Percentiles rank a stretch among this genome's conserved stretches.
These are phyloP conservation scores for Amphipyra tragopoginis DNA, from an alignment of 2,888 invertebrate species.

Conservation along the genomic window DNA sequence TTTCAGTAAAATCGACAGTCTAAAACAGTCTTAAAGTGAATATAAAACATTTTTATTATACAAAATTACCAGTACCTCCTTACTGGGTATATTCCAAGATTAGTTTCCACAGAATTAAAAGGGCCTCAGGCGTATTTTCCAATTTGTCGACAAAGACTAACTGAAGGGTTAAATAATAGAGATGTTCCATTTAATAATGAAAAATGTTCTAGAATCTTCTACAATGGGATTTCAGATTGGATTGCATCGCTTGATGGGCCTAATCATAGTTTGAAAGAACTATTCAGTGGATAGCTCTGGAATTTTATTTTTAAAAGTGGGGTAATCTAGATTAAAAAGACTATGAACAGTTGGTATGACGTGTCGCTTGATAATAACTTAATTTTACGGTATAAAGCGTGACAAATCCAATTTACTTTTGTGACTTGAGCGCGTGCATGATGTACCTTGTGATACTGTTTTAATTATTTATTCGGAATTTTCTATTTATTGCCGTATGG, in stretches of 20 bases:
- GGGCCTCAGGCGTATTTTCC: slow-evolving; percentile 50
- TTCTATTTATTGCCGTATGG: no score
- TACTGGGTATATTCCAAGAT: slow-evolving; percentile 13
- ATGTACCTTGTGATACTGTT: no score
- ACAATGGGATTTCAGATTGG: slow-evolving; percentile 41
- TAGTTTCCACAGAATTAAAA: slow-evolving; percentile 51
- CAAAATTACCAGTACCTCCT: no score
- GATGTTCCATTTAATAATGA: slow-evolving; percentile 37
- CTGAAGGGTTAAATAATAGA: slow-evolving; percentile 42
- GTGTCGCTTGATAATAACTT: no score
- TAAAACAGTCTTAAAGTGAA: no score
- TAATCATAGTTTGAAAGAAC: slow-evolving; percentile 28
- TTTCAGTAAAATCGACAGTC: no score
- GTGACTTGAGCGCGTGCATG: no score
- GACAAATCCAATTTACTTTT: no score
- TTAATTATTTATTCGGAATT: no score
- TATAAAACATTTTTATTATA: no score
- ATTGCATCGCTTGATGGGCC: slow-evolving; percentile 33
- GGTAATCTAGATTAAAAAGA: not conserved
- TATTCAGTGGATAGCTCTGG: slow-evolving; percentile 6
- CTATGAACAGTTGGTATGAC: not conserved
- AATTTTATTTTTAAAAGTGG: not conserved
- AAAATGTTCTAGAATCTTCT: slow-evolving; percentile 38
- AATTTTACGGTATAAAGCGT: no score
- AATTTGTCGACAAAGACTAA: slow-evolving; percentile 41